Percentiles rank a stretch among this genome's conserved stretches.
Evolutionary conservation across 2,113 vertebrate genomes (phyloP).

Genomic region (Trachemys scripta): DNA sequence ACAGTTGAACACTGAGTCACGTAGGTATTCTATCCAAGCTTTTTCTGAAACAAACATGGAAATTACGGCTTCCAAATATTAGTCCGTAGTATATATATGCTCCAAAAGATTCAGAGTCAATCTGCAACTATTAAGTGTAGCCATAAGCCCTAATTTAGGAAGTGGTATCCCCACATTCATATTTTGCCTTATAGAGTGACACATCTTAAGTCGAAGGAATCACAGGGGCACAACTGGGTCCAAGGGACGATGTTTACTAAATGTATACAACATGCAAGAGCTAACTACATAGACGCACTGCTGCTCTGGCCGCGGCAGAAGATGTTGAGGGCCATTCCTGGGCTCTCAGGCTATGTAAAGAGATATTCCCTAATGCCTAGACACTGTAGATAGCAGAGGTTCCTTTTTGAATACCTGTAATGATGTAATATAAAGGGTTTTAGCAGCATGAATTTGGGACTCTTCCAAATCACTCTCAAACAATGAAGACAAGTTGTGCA

Average conservation of each 20-base stretch:
- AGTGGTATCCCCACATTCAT: too few relatives aligned
- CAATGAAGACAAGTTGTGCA: background rate
- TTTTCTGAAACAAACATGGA: background rate
- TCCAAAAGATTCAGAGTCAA: rapidly evolving
- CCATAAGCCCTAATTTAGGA: too few relatives aligned
- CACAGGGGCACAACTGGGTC: too few relatives aligned
- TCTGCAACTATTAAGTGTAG: too few relatives aligned
- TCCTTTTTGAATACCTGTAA: too few relatives aligned
- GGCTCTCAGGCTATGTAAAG: background rate
- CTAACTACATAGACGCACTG: background rate
- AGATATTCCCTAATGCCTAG: too few relatives aligned
- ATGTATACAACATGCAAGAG: too few relatives aligned
- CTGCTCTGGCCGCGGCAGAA: background rate
- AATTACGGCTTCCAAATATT: rapidly evolving
- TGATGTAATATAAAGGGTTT: too few relatives aligned
- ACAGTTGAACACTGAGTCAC: background rate
- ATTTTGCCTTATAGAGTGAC: too few relatives aligned
- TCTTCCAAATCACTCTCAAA: background rate
- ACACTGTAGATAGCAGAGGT: too few relatives aligned
- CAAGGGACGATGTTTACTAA: too few relatives aligned
- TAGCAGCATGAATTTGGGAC: background rate
- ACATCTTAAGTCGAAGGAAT: too few relatives aligned
- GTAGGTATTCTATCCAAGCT: background rate
- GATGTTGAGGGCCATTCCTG: background rate
- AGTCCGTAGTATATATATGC: rapidly evolving